Conservation (phyloP, 1,140 invertebrate genomes). For the Dendrolimus kikuchii region DNA sequence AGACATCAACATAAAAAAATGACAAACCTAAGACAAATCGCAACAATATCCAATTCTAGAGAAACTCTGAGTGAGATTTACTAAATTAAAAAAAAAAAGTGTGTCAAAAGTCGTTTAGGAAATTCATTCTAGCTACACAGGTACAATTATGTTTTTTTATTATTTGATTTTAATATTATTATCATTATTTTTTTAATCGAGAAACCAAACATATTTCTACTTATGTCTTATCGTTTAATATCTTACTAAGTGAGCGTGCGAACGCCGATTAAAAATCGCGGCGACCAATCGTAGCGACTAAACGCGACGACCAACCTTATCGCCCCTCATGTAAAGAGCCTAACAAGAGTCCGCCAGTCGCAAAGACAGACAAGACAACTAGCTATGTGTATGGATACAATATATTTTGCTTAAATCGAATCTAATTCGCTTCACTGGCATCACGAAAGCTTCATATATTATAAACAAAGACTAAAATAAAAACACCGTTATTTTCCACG, state of each 20-base stretch:
- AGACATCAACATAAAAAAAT: too few relatives aligned
- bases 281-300: conserved; percentile 12
- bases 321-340: conserved; percentile 14
- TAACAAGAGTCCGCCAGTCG: conserved; percentile 4
- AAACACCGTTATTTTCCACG: too few relatives aligned
- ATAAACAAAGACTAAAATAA: background rate
- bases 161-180: background rate
- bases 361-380: conserved; percentile 54
- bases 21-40: too few relatives aligned
- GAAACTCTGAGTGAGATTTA: too few relatives aligned
- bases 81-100: background rate
- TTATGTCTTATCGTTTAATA: conserved; percentile 47
- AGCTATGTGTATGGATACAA: conserved; percentile 43
- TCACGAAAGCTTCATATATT: background rate
- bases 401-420: conserved; percentile 60
- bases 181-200: conserved; percentile 3
- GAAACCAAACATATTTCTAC: conserved; percentile 49
- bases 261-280: conserved; percentile 10
- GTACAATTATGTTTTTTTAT: conserved; percentile 51
- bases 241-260: conserved; percentile 28
- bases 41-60: too few relatives aligned
- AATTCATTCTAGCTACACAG: conserved; percentile 69
- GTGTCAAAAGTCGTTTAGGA: conserved; percentile 27
- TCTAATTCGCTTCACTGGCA: background rate
- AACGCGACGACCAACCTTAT: conserved; percentile 18